phyloP scores from a whole-genome alignment of 2,113 vertebrate species.

The Nyctereutes procyonoides region DNA sequence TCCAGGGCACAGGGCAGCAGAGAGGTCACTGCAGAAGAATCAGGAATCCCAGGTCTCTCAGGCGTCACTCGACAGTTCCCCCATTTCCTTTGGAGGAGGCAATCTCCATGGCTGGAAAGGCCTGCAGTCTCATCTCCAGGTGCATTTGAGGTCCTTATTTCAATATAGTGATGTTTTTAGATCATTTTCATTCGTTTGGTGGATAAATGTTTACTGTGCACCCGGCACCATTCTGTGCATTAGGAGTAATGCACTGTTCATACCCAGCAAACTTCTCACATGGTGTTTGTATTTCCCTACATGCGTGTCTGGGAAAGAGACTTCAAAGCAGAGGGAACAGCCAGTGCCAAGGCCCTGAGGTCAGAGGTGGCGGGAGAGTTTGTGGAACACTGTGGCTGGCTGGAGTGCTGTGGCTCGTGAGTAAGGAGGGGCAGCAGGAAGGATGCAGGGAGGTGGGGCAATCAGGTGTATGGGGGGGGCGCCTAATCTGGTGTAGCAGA shows the following conservation, averaged over 20 bases:
- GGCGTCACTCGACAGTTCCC: rapidly evolving
- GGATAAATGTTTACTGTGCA: not conserved
- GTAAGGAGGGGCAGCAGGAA: not conserved
- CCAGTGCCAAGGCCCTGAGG: not conserved
- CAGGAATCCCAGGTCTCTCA: rapidly evolving
- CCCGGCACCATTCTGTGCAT: not conserved
- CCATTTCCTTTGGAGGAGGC: not conserved
- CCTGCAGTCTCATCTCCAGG: not conserved
- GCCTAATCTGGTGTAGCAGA: not conserved
- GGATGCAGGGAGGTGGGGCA: not conserved
- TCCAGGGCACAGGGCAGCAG: not conserved
- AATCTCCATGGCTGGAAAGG: not conserved
- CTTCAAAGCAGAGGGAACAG: not conserved
- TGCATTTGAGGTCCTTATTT: not conserved
- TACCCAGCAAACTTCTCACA: not conserved
- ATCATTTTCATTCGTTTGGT: not conserved
- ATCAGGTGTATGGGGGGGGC: not conserved
- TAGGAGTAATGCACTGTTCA: too few species aligned
- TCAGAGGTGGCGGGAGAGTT: not conserved
- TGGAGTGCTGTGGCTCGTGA: not conserved
- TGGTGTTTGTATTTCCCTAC: not conserved
- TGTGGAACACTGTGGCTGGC: rapidly evolving
- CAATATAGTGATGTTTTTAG: not conserved
- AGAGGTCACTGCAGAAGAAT: rapidly evolving
- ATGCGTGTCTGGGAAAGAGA: not conserved